Percentiles rank a stretch among this genome's conserved stretches.
phyloP scores from a whole-genome alignment of 1,140 invertebrate genomes.

The Pissodes strobi region DNA sequence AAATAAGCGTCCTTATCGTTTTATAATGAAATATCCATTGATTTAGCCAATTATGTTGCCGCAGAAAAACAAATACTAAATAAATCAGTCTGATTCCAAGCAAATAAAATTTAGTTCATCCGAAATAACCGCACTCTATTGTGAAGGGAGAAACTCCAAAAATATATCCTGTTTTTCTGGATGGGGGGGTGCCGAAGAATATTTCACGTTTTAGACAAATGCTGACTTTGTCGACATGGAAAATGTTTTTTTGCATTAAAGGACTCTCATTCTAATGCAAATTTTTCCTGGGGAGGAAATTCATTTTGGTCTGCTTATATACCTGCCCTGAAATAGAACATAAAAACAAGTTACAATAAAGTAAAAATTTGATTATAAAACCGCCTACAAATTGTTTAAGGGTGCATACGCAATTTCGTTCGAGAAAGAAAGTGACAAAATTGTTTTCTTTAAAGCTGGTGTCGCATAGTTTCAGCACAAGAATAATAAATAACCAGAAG shows the following conservation, averaged over 20 bases:
- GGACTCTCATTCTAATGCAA: slow-evolving; percentile 11
- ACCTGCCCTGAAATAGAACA: too few species aligned
- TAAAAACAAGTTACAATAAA: too few species aligned
- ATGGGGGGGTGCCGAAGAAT: neutral
- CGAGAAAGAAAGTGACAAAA: too few species aligned
- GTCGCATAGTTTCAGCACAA: too few species aligned
- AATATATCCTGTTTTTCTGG: neutral
- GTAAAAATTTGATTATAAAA: too few species aligned
- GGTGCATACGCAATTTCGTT: too few species aligned
- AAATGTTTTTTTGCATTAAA: slow-evolving; percentile 20
- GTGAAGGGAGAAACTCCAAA: neutral
- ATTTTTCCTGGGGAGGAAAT: slow-evolving; percentile 20
- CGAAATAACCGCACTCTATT: slow-evolving; percentile 6
- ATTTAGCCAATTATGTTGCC: too few species aligned
- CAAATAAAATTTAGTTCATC: slow-evolving; percentile 10
- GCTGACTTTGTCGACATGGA: neutral
- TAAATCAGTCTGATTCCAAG: slow-evolving; percentile 1
- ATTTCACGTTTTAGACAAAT: slow-evolving; percentile 10
- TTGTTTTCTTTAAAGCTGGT: too few species aligned
- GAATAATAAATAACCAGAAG: too few species aligned
- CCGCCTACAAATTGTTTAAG: too few species aligned
- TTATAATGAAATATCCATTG: too few species aligned
- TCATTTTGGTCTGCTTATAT: slow-evolving; percentile 8
- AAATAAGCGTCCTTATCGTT: too few species aligned
- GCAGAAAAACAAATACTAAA: slow-evolving; percentile 4